Evolutionary conservation across 1,140 invertebrate genomes (phyloP).

Genomic region (Cataglyphis hispanica): DNA sequence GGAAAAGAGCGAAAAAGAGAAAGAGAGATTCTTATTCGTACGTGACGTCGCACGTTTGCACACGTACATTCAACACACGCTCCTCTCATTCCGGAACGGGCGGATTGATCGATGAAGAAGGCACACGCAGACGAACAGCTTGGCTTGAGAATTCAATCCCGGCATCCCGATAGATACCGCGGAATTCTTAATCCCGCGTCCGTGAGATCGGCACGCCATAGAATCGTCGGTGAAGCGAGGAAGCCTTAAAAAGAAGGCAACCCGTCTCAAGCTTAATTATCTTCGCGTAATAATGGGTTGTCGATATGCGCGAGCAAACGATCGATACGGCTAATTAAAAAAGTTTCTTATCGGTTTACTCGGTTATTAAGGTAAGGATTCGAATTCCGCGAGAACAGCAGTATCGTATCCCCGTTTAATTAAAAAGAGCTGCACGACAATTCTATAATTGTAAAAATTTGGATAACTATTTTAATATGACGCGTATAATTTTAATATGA

Average conservation of each 20-base stretch:
- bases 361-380: conserved; percentile 45
- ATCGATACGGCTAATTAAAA: conserved; percentile 61
- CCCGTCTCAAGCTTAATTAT: conserved; percentile 58
- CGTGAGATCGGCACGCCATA: conserved; percentile 49
- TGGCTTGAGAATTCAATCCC: conserved; percentile 72
- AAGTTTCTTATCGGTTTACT: conserved; percentile 53
- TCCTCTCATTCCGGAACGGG: conserved; percentile 58
- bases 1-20: not conserved
- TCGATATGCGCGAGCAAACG: conserved; percentile 49
- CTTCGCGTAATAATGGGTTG: conserved; percentile 53
- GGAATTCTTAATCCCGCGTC: conserved; percentile 71
- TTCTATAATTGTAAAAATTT: conserved; percentile 13
- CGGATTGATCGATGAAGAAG: conserved; percentile 71
- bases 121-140: conserved; percentile 40
- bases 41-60: conserved; percentile 64
- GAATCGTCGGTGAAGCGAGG: conserved; percentile 47
- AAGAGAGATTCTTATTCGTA: conserved; percentile 62
- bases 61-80: conserved; percentile 17
- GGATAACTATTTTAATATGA: not conserved
- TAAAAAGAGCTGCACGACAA: conserved; percentile 11
- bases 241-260: conserved; percentile 1
- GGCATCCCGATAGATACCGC: conserved; percentile 53
- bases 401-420: conserved; percentile 49
- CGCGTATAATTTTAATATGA: no score
- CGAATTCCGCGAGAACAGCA: not conserved